Evolutionary conservation across 92 coral and sea anemone species (phyloP), one percentile per base, ranked within the genome.

Genomic region (Hydrozoanthus gracilis): DNA sequence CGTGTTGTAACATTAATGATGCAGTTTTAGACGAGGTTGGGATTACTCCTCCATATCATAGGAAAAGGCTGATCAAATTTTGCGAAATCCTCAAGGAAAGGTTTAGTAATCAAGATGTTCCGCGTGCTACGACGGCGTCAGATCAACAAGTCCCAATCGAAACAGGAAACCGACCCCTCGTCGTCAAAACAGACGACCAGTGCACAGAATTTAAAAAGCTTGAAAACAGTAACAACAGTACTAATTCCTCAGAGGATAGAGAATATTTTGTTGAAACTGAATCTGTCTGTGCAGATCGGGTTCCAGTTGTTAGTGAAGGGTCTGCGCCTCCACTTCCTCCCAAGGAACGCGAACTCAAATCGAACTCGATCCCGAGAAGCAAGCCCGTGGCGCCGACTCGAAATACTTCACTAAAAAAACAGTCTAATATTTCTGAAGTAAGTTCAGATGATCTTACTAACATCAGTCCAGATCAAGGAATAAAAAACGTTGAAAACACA

Each of bases 1-100:
- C 83, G 10, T 92, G 98, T 74, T 89, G 84, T 60, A 78, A 76
- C 47, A 83, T 97, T 13, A 86, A 88, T 44, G 98, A 95, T 58
- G 77, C 62, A 73, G 95, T 86, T 10, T 92, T 97, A 39, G 98
- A 95, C 86, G 51, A 73, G 15, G 78, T 97, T 20, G 95, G 92
- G 64, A 93, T 97, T 76, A 85, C 77, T 39, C 89, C 92, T 47
- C 91, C 95, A 13, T 95, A 95, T 70, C 99, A 97, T 86, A 93
- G 99, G 58, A 97, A 83, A 79, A 89, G 99, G 77, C 55, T 97
- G 47, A 73, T 97, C 44, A 87, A 77, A 51, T 93, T 87, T 75
- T 90, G 90, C 71, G 91, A 83, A 79, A 79, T 88, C 52, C 91
- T 97, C 4, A 88, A 84, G 61, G 94, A 82, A 27, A 89, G 90